Base-by-base conservation (phyloP, 1,140 invertebrate species). In the Aphaenogaster rudis region DNA sequence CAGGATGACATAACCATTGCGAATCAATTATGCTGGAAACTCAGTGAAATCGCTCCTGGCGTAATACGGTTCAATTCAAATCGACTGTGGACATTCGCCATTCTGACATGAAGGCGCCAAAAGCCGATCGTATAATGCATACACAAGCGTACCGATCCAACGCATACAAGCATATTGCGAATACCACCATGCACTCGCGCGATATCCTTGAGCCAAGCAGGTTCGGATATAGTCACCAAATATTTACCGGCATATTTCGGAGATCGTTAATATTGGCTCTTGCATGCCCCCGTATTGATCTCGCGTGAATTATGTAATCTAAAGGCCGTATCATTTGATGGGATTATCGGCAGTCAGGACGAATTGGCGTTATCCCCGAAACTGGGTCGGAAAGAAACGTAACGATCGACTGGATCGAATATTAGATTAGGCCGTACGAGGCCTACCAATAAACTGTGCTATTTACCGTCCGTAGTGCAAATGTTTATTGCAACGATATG, bases 201-300 rank as follows among this genome's bases (percentile, higher is more conserved):
- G 88, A 92, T 92, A 92, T 92, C 91, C 91, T 92, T 92, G 90
- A 88, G 84, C 77, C 39, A 64, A 64, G 50, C 45, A 11, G 67
- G 52, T 21, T 48, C 33, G 81, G 82, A 57, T 63, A 76, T 76
- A 88, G 76, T 88, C 87, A 45, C 42, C 91, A 92, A 92, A 92
- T 92, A 91, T 92, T 92, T 92, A 90, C 89, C 87, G 39, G 89
- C 80, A 92, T 91, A 92, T 92, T 92, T 92, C 89, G 89, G 87
- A 88, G 89, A 92, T 92, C 77, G 87, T 91, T 92, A 90, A 92
- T 92, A 92, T 92, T 92, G 91, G 87, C 86, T 90, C 72, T 82
- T 76, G 90, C 71, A 81, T 90, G 48, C 61, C 57, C 81, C 52
- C 69, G 90, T 92, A 92, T 92, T 85, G 91, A 92, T 92, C 86